Evolutionary conservation across 2,113 vertebrate species (phyloP).

Genomic region (Callorhinus ursinus): DNA sequence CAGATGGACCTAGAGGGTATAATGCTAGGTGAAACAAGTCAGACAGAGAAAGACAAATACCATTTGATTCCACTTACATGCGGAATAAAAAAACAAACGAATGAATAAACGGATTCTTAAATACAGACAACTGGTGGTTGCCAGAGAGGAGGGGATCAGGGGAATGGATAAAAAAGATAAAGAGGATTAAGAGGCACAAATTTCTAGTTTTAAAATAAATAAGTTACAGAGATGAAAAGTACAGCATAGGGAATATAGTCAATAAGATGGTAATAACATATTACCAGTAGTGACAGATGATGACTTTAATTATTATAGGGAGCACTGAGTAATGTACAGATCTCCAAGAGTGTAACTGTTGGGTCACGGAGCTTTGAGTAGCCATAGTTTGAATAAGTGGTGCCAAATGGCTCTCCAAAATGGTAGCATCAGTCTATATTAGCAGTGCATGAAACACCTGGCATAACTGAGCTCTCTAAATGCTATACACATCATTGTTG

Average conservation of each 20-base stretch:
- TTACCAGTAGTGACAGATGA: not conserved
- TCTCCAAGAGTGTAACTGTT: not conserved
- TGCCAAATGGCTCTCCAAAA: not conserved
- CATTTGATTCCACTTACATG: not conserved
- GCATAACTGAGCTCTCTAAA: not conserved
- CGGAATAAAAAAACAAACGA: not conserved
- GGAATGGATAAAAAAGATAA: not conserved
- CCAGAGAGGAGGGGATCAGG: not conserved
- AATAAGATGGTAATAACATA: not conserved
- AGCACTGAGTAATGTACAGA: not conserved
- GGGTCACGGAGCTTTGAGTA: not conserved
- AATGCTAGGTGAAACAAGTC: not conserved
- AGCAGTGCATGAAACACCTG: not conserved
- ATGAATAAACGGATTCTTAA: not conserved
- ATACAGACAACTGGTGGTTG: not conserved
- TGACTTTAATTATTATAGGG: not conserved
- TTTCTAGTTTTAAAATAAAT: not conserved
- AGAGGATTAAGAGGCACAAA: not conserved
- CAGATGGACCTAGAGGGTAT: not conserved
- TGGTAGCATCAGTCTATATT: not conserved
- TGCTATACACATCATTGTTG: not conserved
- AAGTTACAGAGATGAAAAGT: not conserved
- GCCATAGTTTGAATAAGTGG: not conserved
- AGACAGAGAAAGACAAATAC: not conserved
- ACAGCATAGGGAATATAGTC: not conserved